A percentile compares a stretch with the other conserved stretches of the same genome.
phyloP scores from a whole-genome alignment of 2,888 invertebrate genomes.

The Calliscelio sp. region DNA sequence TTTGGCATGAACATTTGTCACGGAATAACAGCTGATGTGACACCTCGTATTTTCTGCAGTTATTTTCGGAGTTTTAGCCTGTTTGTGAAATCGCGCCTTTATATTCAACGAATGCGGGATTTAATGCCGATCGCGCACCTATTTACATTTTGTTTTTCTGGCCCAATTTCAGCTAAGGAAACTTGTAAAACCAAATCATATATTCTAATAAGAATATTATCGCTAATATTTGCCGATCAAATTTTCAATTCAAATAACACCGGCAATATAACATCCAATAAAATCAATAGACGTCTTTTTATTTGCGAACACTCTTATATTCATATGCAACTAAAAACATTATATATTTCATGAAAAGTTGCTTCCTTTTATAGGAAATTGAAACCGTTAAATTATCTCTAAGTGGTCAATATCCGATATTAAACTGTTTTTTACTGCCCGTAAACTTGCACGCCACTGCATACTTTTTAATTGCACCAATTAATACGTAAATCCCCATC shows the following conservation, averaged over 20 bases:
- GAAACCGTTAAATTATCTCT: too few relatives aligned
- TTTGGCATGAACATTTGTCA: conserved; percentile 60
- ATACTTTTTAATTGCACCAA: conserved; percentile 23
- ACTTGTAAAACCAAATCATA: not conserved
- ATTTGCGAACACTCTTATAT: too few relatives aligned
- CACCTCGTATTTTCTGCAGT: conserved; percentile 62
- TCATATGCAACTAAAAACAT: too few relatives aligned
- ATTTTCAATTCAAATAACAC: too few relatives aligned
- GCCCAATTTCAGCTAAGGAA: conserved; percentile 28
- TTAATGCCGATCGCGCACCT: conserved; percentile 52
- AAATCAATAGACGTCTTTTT: too few relatives aligned
- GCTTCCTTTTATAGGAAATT: too few relatives aligned
- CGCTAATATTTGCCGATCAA: not conserved
- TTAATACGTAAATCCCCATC: conserved; percentile 12
- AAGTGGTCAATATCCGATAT: not conserved
- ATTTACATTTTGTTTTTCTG: conserved; percentile 59
- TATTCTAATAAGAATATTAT: not conserved
- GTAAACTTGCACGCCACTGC: conserved; percentile 1
- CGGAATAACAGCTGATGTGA: conserved; percentile 62
- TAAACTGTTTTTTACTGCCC: not conserved
- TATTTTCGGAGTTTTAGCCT: conserved; percentile 61
- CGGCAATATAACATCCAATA: too few relatives aligned
- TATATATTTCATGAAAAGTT: too few relatives aligned
- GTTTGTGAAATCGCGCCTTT: conserved; percentile 59
- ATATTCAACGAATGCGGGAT: conserved; percentile 64